Base-by-base conservation (phyloP, 2,888 invertebrate genomes). In the Drosophila rellima region DNA sequence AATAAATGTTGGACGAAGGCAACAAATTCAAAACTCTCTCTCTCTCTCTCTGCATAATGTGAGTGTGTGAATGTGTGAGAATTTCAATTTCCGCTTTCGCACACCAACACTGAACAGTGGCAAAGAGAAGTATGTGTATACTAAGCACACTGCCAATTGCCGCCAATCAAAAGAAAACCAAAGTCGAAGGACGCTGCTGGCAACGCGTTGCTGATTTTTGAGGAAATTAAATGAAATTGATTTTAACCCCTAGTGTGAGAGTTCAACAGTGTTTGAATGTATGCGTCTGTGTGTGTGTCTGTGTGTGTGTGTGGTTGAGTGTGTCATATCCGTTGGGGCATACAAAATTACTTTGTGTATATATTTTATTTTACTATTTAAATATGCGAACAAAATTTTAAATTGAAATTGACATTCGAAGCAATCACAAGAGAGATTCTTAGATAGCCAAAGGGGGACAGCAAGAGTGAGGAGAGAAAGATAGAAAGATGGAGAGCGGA, bases 101-200 rank as follows among this genome's bases (percentile, higher is more conserved):
- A 68, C 62, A 67, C 65, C 61, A 31, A 70, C 62, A 56, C 26
- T 45, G n/a, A n/a, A 48, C 33, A 56, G 35, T 37, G 23, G 10
- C 48, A 23, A 17, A 44, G 15, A 56, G n/a, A 33, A 51, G 56
- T 63, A 39, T 57, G 56, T 62, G 26, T 56, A 44, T 61, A 61
- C 73, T 74, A 67, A 77, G 74, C 81, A 70, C 48, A 60, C 50
- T 82, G 74, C 82, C 82, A 81, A 80, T 79, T 82, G 76, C 82
- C 82, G 83, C 85, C 83, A 83, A 88, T 83, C 83, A 83, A 83
- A 83, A 78, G 88, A 88, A 81, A 87, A 82, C 85, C 83, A 80
- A 71, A 82, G 75, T 75, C 83, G 88, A 85, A 82, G 80, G 88
- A 70, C 75, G 61, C 56, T 60, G 56, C 29, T 59, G 69, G 80